A percentile compares a stretch with the other conserved stretches of the same genome.
Conservation (phyloP, 2,888 invertebrate species). For the Lithophane leautieri region DNA sequence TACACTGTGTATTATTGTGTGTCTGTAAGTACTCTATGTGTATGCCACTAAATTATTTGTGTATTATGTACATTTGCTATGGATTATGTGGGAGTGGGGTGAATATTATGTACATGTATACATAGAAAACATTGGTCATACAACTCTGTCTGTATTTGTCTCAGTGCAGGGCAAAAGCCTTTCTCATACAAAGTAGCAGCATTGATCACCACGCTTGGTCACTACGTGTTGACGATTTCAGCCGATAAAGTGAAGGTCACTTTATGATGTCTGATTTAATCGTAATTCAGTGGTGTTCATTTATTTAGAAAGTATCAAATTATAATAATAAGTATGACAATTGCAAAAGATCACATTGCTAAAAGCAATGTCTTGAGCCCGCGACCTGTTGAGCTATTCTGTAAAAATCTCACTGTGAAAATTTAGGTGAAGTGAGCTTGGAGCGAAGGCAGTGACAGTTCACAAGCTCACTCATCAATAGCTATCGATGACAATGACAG, state of each 20-base stretch:
- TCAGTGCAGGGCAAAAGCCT: background rate
- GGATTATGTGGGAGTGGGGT: background rate
- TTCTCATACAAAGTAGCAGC: background rate
- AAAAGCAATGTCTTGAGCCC: background rate
- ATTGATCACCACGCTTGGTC: background rate
- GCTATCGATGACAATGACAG: too few species aligned
- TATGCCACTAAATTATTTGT: conserved; percentile 4
- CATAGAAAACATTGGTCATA: conserved; percentile 4
- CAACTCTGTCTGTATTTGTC: background rate
- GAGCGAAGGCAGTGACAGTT: too few species aligned
- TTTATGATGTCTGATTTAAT: too few species aligned
- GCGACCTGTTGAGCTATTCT: too few species aligned
- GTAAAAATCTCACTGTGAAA: too few species aligned
- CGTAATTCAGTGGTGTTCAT: background rate
- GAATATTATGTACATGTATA: background rate
- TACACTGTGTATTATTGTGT: conserved; percentile 51
- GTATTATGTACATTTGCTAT: conserved; percentile 20
- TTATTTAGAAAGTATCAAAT: background rate
- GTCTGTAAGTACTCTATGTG: conserved; percentile 34
- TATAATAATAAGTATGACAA: background rate
- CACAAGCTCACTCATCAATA: too few species aligned
- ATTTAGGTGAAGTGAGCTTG: too few species aligned
- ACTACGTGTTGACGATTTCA: background rate
- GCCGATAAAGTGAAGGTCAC: background rate
- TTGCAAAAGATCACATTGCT: background rate